Base-by-base conservation (phyloP, 1,140 invertebrate genomes). In the Aradophagus sp. region DNA sequence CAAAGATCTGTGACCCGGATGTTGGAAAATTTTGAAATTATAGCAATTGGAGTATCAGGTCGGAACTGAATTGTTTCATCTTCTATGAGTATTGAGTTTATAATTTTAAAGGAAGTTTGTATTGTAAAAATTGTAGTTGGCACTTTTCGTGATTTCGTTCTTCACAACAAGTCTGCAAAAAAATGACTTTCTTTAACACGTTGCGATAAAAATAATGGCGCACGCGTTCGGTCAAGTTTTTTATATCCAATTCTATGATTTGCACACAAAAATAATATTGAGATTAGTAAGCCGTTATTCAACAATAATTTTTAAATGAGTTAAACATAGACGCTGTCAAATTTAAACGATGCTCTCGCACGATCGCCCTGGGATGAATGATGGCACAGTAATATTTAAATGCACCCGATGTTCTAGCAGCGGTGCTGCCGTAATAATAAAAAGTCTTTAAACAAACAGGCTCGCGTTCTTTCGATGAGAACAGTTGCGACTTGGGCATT, bases 381-480 rank as follows among this genome's bases (percentile, higher is more conserved):
- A 61, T 41, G 27, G 38, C 45, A 35, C 31, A 39, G 41, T 42
- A 41, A 56, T 58, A 58, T 66, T 55, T 42, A 13, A 44, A 67
- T 58, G 62, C 45, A 58, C 11, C 16, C 0, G 31, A 36, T 32
- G 35, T 20, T 44, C 12, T 23, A 44, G 26, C 12, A n/a, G 39
- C 59, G 47, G 32, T 65, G 15, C 4, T 29, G 53, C 19, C 55
- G 59, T 17, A 71, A 71, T 65, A 71, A 71, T 71, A 71, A 71
- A 71, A 71, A 71, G 38, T 59, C 36, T 59, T 55, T 39, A 66
- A 72, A 72, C 55, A 72, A 66, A 72, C 69, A 66, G n/a, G 14
- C 32, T 12, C 26, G 29, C 20, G 31, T 56, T 69, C 44, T 45
- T 69, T 59, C 26, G 50, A 26, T 38, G 44, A 58, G 59, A 71